Evolutionary conservation across 2,888 invertebrate genomes (phyloP), one percentile per base, ranked within the genome.

Genomic region (Acronicta leporina): DNA sequence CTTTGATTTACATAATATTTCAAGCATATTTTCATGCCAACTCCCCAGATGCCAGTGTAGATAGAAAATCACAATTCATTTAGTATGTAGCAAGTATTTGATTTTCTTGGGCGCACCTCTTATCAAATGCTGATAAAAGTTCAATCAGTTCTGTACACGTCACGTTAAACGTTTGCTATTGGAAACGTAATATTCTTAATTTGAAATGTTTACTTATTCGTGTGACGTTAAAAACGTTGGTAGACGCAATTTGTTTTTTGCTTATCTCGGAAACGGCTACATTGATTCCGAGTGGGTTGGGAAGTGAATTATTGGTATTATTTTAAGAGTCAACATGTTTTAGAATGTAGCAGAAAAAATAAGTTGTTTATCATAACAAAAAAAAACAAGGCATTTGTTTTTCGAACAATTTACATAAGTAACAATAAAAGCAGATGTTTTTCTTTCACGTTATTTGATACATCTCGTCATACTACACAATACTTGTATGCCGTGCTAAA

Each of bases 21-120:
- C 15, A 25, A 25, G n/a, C 27, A 30, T 44, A 42, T 38, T 20
- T 30, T 11, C 48, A 45, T 71, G 72, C 68, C 68, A 68, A 68
- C 1, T 54, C 30, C 50, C 14, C 2, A 14, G 6, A 71, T 58
- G 20, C 20, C 35, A 9, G 20, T 63, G 50, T 47, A 14, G 10
- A 27, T 33, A 44, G 35, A 3, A 40, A n/a, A 43, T 44, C 8
- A 27, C 8, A 13, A 20, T 20, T 20, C 20, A 20, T 2, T 20
- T 54, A 33, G 33, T 50, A 42, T 15, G 30, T 42, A 41, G 13
- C n/a, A 11, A 11, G 8, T 10, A 52, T 35, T 25, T n/a, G 25
- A 38, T 40, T 40, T 48, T 11, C 9, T 30, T 15, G 27, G 46
- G 10, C 14, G 10, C 6, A 30, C 7, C 8, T 25, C 25, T 49